Evolutionary conservation across 2,113 vertebrate species (phyloP), one percentile per base, ranked within the genome.

Genomic region (Dromas ardeola): DNA sequence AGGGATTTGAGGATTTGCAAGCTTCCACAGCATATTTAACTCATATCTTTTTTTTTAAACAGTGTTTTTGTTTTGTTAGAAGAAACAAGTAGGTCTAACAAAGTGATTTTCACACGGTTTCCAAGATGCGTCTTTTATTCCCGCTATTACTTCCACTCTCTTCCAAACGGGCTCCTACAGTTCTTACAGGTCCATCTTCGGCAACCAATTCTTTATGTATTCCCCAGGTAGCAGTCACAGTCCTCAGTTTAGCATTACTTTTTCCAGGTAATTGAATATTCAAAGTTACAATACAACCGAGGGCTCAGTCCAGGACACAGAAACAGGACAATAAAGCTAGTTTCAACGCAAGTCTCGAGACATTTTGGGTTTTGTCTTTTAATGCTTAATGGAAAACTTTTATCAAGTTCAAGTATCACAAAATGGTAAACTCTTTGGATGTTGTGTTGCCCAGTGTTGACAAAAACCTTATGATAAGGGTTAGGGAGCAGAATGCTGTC

Each of bases 261-360:
- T 23, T 42, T 20, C n/a, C 40, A 79, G 17, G 36, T 36, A 76
- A 85, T 1, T 9, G 12, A 90, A n/a, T 40, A 29, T 20, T 47
- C 29, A 40, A 81, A 89, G 18, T 26, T 67, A 71, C 0, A 0
- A 40, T 23, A 45, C 13, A 50, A 63, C 27, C 5, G 1, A 27
- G 45, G 9, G 21, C 23, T 62, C 53, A 42, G 38, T 30, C 11
- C 53, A 73, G 23, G 52, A 78, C 2, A 3, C n/a, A 15, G 2
- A 45, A 55, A 47, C 1, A 7, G 43, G 20, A 81, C 26, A 69
- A 47, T 18, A 74, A 79, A 90, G 43, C 22, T 11, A n/a, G 4
- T 38, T 69, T 50, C 30, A 55, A 30, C 3, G 0, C 4, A 53
- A 69, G 13, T 13, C 13, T 70, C 2, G 0, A 71, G 63, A 66